phyloP scores from a whole-genome alignment of 2,797 vertebrate species.

The Peromyscus eremicus region DNA sequence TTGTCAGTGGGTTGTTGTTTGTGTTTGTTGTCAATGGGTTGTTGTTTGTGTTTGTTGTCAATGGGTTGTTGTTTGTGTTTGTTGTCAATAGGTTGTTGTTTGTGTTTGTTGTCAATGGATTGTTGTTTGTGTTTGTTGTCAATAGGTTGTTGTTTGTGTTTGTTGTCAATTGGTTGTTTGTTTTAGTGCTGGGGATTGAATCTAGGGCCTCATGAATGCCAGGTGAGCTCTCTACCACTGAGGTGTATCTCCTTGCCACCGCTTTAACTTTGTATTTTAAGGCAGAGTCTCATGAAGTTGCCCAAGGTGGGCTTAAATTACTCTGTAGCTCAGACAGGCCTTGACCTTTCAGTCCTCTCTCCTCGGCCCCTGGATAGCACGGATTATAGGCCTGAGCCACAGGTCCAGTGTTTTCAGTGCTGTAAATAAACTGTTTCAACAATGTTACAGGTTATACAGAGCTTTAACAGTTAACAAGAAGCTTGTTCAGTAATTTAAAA shows the following conservation, averaged over 20 bases:
- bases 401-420: background rate
- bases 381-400: background rate
- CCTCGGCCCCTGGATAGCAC: fast-evolving
- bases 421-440: slow-evolving; percentile 60
- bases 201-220: too few relatives aligned
- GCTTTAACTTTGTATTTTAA: background rate
- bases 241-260: too few relatives aligned
- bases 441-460: background rate
- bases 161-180: background rate
- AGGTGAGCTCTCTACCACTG: background rate
- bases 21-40: too few relatives aligned
- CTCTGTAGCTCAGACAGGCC: background rate
- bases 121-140: too few relatives aligned
- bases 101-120: too few relatives aligned
- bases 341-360: background rate
- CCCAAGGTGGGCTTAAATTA: background rate
- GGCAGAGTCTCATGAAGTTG: background rate
- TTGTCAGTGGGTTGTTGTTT: background rate
- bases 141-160: background rate
- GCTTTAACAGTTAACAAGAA: background rate
- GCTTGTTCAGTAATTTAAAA: slow-evolving; percentile 58
- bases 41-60: slow-evolving; percentile 28
- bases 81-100: too few relatives aligned
- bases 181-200: background rate
- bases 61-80: background rate